A percentile compares a stretch with the other conserved stretches of the same genome.
Conservation (phyloP, 2,797 vertebrate species). For the Acanthurus tractus region DNA sequence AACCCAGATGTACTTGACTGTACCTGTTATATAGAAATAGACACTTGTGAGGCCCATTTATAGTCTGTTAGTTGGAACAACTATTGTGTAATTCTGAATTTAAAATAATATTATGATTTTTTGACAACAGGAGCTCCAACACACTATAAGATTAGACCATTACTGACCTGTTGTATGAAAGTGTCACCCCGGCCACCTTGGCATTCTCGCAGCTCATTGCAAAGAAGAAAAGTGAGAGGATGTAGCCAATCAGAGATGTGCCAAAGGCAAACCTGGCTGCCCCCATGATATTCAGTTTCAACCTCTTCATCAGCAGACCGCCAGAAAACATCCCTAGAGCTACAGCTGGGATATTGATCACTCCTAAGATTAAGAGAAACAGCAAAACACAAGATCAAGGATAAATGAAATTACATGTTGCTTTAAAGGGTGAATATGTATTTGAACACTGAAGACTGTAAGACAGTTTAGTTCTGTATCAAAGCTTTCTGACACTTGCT, state of each 20-base stretch:
- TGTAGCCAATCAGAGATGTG: constrained; percentile 77
- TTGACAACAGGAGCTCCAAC: neutral
- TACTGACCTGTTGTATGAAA: constrained; percentile 80
- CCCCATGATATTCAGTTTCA: constrained; percentile 84
- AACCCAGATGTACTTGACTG: too few relatives aligned
- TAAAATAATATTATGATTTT: neutral
- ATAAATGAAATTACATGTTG: neutral
- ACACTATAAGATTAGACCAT: neutral
- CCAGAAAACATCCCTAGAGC: constrained; percentile 86
- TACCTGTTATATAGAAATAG: too few relatives aligned
- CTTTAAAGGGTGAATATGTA: neutral
- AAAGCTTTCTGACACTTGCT: constrained; percentile 1
- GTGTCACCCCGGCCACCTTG: constrained; percentile 83
- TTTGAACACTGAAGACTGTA: neutral
- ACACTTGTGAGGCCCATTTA: too few relatives aligned
- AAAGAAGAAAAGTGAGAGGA: constrained; percentile 82
- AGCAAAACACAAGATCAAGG: constrained; percentile 6
- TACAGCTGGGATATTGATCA: constrained; percentile 82
- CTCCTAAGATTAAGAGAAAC: constrained; percentile 66
- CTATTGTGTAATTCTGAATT: neutral
- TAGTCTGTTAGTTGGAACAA: neutral
- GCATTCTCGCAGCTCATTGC: constrained; percentile 83
- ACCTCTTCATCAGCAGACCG: constrained; percentile 85
- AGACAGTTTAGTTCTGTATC: neutral
- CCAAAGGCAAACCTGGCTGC: constrained; percentile 79